A percentile compares a stretch with the other conserved stretches of the same genome.
phyloP scores from a whole-genome alignment of 2,113 vertebrate species.

The Leptodactylus fuscus region DNA sequence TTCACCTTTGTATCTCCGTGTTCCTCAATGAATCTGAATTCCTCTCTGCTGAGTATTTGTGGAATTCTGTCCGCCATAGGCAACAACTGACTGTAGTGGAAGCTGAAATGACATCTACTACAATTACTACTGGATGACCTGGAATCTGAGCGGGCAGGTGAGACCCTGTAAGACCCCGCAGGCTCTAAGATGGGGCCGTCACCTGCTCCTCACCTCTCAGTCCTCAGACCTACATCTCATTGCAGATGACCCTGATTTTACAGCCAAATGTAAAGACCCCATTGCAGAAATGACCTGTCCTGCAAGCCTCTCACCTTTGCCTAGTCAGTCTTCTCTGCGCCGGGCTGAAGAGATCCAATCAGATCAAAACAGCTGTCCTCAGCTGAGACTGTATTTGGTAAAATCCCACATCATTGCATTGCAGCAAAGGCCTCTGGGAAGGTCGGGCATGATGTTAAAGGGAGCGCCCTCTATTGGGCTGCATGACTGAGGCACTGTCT shows the following conservation, averaged over 20 bases:
- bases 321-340: too few species aligned
- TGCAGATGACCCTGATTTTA: not conserved
- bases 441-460: too few species aligned
- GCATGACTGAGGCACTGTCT: not conserved
- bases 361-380: too few species aligned
- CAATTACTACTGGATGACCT: not conserved
- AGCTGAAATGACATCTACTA: too few species aligned
- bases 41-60: not conserved
- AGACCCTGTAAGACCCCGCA: not conserved
- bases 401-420: too few species aligned
- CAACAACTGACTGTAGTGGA: not conserved
- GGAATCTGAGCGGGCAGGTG: not conserved
- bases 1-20: too few species aligned
- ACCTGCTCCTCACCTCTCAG: not conserved
- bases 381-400: too few species aligned
- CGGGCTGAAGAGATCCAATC: too few species aligned
- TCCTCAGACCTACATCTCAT: not conserved
- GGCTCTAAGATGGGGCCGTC: not conserved
- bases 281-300: not conserved
- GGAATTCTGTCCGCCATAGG: not conserved
- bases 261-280: not conserved
- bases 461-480: too few species aligned
- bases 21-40: not conserved
- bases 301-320: not conserved
- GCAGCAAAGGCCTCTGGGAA: too few species aligned